Conservation (phyloP, 2,113 vertebrate genomes). For the Phylloscopus trochilus region DNA sequence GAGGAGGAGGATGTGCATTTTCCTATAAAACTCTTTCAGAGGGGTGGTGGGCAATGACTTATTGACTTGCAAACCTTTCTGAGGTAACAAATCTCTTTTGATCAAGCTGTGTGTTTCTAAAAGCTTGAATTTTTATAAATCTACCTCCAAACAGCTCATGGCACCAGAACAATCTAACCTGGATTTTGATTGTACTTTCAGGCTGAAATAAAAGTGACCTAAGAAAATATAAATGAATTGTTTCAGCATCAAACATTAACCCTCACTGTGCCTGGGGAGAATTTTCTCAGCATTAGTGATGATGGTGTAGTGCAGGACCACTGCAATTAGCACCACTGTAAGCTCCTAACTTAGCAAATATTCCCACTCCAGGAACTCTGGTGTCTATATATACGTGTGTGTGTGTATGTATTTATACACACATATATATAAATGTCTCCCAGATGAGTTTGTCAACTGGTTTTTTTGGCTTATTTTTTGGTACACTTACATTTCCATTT, state of each 20-base stretch:
- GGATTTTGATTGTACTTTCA: not conserved
- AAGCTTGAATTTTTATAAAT: not conserved
- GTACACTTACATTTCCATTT: not conserved
- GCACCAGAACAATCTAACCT: not conserved
- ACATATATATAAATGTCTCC: rapidly evolving
- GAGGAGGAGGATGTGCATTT: not conserved
- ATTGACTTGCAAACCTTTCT: not conserved
- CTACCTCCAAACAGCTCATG: not conserved
- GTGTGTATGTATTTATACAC: not conserved
- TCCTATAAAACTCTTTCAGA: not conserved
- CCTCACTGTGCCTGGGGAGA: not conserved
- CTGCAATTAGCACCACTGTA: not conserved
- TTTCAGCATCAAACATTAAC: not conserved
- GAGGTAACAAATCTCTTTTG: not conserved
- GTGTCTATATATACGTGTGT: not conserved
- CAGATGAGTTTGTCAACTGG: not conserved
- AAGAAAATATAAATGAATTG: not conserved
- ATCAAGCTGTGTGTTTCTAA: not conserved
- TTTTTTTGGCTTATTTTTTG: not conserved
- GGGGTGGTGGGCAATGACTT: not conserved
- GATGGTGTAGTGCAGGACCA: not conserved
- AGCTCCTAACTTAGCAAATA: not conserved
- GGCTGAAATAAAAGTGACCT: not conserved
- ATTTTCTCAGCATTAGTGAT: not conserved
- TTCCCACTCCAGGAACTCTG: not conserved